A percentile compares a stretch with the other conserved stretches of the same genome.
phyloP scores from a whole-genome alignment of 2,797 vertebrate genomes.

The Pangasius larnaudii region DNA sequence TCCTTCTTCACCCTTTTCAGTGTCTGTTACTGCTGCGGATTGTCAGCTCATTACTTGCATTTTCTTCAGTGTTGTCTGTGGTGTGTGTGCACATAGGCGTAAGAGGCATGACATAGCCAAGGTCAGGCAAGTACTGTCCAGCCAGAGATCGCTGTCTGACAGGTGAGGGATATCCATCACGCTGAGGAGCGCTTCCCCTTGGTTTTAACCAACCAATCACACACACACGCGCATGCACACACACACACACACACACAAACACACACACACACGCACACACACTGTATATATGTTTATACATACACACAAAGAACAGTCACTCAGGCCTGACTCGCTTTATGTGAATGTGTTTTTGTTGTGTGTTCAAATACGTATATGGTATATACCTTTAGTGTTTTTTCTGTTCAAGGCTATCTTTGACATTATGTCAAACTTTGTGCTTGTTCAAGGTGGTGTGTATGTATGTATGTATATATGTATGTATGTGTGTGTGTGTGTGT shows the following conservation, averaged over 20 bases:
- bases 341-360: constrained; percentile 11
- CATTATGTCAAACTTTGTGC: constrained; percentile 4
- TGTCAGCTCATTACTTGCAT: constrained; percentile 38
- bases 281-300: constrained; percentile 2
- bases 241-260: neutral
- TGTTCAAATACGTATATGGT: constrained; percentile 9
- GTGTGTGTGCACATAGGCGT: constrained; percentile 23
- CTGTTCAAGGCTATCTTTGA: constrained; percentile 51
- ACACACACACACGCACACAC: constrained; percentile 30
- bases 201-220: constrained; percentile 23
- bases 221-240: constrained; percentile 37
- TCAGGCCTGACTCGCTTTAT: constrained; percentile 8
- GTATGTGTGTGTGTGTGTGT: constrained; percentile 22
- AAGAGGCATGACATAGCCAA: constrained; percentile 29
- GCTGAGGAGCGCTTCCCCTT: constrained; percentile 1
- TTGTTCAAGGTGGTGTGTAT: constrained; percentile 13
- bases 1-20: constrained; percentile 53
- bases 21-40: constrained; percentile 42
- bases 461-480: neutral
- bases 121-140: constrained; percentile 45
- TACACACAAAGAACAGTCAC: constrained; percentile 1
- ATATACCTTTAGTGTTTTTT: constrained; percentile 1
- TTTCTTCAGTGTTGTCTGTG: constrained; percentile 33
- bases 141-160: constrained; percentile 44
- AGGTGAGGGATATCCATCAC: constrained; percentile 53